Conservation (phyloP, 1,140 invertebrate genomes). For the Heterodera carotae region DNA sequence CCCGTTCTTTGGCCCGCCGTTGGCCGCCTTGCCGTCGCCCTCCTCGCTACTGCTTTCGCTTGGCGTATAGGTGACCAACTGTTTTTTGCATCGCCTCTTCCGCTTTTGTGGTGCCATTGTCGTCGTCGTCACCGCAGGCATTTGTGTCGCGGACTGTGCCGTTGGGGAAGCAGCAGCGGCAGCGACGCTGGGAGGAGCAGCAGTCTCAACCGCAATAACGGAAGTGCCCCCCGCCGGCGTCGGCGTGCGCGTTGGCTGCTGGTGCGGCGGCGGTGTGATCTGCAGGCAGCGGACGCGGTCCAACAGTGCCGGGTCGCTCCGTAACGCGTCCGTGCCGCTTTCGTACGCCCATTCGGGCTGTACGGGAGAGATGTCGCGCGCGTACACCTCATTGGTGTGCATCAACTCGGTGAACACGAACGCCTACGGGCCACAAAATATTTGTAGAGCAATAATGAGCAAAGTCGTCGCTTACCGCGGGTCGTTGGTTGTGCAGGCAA, state of each 20-base stretch:
- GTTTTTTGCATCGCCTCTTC: neutral
- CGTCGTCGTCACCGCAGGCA: no score
- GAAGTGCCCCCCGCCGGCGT: neutral
- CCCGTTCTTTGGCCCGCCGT: neutral
- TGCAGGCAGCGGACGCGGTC: neutral
- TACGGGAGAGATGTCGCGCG: slow-evolving; percentile 45
- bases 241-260: neutral
- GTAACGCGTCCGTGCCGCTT: neutral
- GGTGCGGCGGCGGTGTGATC: neutral
- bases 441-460: neutral
- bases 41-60: neutral
- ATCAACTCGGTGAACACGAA: slow-evolving; percentile 88
- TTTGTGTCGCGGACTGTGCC: slow-evolving; percentile 1
- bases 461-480: neutral
- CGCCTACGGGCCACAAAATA: slow-evolving; percentile 75
- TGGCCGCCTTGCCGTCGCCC: neutral
- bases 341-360: slow-evolving; percentile 43
- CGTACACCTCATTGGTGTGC: slow-evolving; percentile 79
- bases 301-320: neutral
- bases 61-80: neutral
- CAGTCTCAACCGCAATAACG: no score
- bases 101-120: neutral
- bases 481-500: slow-evolving; percentile 69
- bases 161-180: neutral
- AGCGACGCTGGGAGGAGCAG: neutral